Base-by-base conservation (phyloP, 2,797 vertebrate genomes). In the Danio choprae region DNA sequence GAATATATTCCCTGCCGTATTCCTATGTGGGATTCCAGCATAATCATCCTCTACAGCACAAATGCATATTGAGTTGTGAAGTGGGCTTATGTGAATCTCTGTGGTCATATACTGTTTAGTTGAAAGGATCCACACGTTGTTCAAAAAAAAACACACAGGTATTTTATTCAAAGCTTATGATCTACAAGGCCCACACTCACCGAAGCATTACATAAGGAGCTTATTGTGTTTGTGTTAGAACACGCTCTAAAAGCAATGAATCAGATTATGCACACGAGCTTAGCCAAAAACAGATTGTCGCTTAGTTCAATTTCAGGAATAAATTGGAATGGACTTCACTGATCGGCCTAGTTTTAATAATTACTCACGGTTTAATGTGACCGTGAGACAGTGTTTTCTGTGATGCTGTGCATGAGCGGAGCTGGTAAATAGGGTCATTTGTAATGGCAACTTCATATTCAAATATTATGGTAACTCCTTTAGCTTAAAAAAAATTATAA, bases 141-240 rank as follows among this genome's bases (percentile, higher is more conserved):
- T 75, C 6, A 44, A 73, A 69, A 62, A 82, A 29, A 29, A n/a
- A n/a, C n/a, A 29, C 29, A 59, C 5, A 77, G 59, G 36, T 71
- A 77, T 85, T 44, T 84, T 85, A 78, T 85, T 81, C 64, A 72
- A 60, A 83, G 81, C 74, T 71, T 85, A 83, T 46, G 62, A 76
- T 58, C 65, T 69, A 82, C 44, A 71, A 75, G 69, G 79, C 80
- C 82, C 56, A 84, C 85, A 67, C 77, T 59, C 12, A 79, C 83
- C 81, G 81, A 81, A 80, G 74, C 81, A 83, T 87, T 87, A 86
- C 82, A 84, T 88, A 87, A 88, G 80, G 64, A 87, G 83, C 83
- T 85, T 87, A 85, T 63, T 78, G 78, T 80, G 56, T 78, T 83
- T 86, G 76, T 78, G 77, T 84, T 71, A 79, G 71, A 70, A 74